A percentile compares a stretch with the other conserved stretches of the same genome.
These are phyloP conservation scores for Cetonia aurata DNA, from an alignment of 2,888 invertebrate species.

Conservation along the genomic window DNA sequence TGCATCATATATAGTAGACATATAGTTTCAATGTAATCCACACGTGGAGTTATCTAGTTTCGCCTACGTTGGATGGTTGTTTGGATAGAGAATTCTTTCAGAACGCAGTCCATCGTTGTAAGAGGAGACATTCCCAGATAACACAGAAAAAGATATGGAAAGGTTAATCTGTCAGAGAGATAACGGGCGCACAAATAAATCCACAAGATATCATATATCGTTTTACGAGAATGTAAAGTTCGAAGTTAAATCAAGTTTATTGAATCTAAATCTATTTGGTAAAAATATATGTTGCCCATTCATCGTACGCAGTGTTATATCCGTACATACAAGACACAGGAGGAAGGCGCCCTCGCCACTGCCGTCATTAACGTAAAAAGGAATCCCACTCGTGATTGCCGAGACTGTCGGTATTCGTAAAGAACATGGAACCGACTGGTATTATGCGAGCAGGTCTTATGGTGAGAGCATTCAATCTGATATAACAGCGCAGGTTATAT, in stretches of 20 bases:
- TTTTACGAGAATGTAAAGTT: background rate
- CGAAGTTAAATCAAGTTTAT: conserved; percentile 11
- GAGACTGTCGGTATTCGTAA: background rate
- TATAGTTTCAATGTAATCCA: no score
- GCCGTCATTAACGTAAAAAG: conserved; percentile 4
- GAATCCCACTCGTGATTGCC: conserved; percentile 19
- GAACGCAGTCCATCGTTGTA: no score
- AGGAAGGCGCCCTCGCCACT: background rate
- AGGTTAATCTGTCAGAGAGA: no score
- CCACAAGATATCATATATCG: no score
- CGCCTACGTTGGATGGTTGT: no score
- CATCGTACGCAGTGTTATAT: conserved; percentile 3
- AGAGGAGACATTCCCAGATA: no score
- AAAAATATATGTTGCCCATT: conserved; percentile 11
- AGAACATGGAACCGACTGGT: background rate
- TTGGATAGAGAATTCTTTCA: no score
- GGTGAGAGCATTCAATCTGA: conserved; percentile 6
- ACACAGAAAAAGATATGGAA: no score
- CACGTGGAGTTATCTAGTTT: no score
- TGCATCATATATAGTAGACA: no score
- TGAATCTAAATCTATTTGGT: conserved; percentile 15
- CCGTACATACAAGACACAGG: conserved; percentile 1
- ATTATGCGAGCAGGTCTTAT: conserved; percentile 1
- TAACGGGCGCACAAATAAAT: no score
- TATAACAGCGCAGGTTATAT: conserved; percentile 10